These are phyloP conservation scores for Oenanthe oenanthe DNA, from an alignment of 2,113 vertebrate species.

Conservation along the genomic window DNA sequence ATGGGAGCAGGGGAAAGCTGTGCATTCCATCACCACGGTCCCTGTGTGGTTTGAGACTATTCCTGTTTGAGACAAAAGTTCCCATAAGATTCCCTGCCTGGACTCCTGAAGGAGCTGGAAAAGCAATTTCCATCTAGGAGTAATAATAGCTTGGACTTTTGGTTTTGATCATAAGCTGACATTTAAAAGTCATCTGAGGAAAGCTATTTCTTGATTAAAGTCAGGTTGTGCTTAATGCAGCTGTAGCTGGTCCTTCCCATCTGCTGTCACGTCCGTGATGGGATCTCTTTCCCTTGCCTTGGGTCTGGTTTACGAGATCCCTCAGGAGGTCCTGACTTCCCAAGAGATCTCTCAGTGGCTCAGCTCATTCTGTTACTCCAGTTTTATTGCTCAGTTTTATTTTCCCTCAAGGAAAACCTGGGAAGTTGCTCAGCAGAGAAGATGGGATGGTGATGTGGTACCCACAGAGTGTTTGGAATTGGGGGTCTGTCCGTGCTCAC, in stretches of 20 bases:
- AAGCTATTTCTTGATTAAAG: slow-evolving; percentile 33
- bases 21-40: not conserved
- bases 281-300: not conserved
- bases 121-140: slow-evolving; percentile 13
- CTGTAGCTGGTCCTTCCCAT: slow-evolving; percentile 32
- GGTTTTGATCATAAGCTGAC: slow-evolving; percentile 32
- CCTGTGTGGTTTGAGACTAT: not conserved
- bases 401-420: not conserved
- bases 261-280: not conserved
- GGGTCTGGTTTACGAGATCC: not conserved
- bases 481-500: not conserved
- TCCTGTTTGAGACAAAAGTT: not conserved
- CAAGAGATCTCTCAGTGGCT: not conserved
- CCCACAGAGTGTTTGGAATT: not conserved
- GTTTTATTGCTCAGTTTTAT: not conserved
- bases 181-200: slow-evolving; percentile 56
- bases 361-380: not conserved
- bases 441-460: not conserved
- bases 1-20: not conserved
- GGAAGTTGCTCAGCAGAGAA: not conserved
- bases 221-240: not conserved
- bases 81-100: not conserved
- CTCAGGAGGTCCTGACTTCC: not conserved
- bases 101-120: slow-evolving; percentile 56
- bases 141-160: slow-evolving; percentile 47